Evolutionary conservation across 2,888 invertebrate species (phyloP), one percentile per base, ranked within the genome.

Genomic region (Tethea ocularis): DNA sequence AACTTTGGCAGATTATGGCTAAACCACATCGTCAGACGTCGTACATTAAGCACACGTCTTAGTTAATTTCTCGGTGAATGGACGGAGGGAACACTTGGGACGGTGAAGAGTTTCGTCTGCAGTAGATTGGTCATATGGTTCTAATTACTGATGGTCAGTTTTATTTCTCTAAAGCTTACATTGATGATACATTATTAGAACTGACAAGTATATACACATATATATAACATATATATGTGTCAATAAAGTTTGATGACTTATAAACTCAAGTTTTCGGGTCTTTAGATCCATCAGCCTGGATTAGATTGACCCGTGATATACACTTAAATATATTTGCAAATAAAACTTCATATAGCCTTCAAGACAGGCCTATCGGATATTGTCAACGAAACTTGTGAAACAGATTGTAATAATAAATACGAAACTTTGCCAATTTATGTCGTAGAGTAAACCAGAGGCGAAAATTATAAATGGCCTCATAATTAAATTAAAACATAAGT

Each of bases 401-500:
- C 82, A 84, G 33, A 33, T 83, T 79, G 71, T 73, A 75, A 77
- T 79, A 77, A 89, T 91, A 88, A 90, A 90, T 88, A 86, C 80
- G 69, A 88, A 91, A 90, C 86, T 90, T 90, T 83, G 67, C 78
- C 86, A 89, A 89, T 90, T 90, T 86, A 79, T 77, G 81, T 79
- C 79, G 64, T 62, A 72, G 71, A 71, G 72, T 65, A 58, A 72
- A 78, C 78, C 84, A 75, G 71, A 69, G 57, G 83, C 78, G 79
- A 81, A 83, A 87, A 86, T 89, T 87, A 88, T 88, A 87, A 87
- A 80, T 82, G 78, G 80, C 74, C 67, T 72, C 81, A 82, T 88
- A 88, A 89, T 91, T 88, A 87, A 89, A 89, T 89, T 89, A 83
- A 88, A 88, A 87, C 83, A 80, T 84, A 87, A 89, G 85, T 87